Conservation (phyloP, 2,113 vertebrate species). For the Asarcornis scutulata region DNA sequence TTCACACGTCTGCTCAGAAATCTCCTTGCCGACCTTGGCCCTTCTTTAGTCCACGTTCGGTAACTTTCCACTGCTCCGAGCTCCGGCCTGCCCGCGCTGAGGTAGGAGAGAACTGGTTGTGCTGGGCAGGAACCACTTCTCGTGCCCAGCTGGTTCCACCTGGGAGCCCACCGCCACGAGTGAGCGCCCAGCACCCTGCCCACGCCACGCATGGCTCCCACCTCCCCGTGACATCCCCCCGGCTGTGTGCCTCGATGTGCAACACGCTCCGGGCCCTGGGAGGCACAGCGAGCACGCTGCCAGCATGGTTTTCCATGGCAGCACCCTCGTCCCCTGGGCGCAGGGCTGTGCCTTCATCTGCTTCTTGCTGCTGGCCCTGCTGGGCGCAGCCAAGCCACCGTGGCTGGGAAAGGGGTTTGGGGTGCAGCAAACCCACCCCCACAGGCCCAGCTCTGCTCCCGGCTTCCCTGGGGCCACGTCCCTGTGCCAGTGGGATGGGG, state of each 20-base stretch:
- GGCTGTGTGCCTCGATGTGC: not conserved
- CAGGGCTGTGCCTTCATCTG: not conserved
- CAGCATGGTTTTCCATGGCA: not conserved
- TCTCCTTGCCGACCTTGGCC: slow-evolving; percentile 65
- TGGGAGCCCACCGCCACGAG: not conserved
- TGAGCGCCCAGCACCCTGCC: not conserved
- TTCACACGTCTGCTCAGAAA: not conserved
- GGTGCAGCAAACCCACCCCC: not conserved
- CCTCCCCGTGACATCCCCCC: not conserved
- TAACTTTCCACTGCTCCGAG: slow-evolving; percentile 64
- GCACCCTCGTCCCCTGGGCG: not conserved
- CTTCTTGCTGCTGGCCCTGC: not conserved
- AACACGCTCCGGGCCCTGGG: fast-evolving
- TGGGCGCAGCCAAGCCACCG: fast-evolving
- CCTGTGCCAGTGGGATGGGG: not conserved
- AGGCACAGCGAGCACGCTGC: not conserved
- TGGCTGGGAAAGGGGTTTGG: not conserved
- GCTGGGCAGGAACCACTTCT: slow-evolving; percentile 63
- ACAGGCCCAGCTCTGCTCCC: not conserved
- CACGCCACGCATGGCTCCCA: not conserved
- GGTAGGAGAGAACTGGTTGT: slow-evolving; percentile 68
- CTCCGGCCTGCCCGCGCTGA: not conserved
- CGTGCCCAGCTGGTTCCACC: slow-evolving; percentile 22
- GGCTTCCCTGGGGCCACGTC: not conserved
- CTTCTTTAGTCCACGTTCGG: slow-evolving; percentile 22